Evolutionary conservation across 1,140 invertebrate species (phyloP).

Genomic region (Drosophila ironensis): DNA sequence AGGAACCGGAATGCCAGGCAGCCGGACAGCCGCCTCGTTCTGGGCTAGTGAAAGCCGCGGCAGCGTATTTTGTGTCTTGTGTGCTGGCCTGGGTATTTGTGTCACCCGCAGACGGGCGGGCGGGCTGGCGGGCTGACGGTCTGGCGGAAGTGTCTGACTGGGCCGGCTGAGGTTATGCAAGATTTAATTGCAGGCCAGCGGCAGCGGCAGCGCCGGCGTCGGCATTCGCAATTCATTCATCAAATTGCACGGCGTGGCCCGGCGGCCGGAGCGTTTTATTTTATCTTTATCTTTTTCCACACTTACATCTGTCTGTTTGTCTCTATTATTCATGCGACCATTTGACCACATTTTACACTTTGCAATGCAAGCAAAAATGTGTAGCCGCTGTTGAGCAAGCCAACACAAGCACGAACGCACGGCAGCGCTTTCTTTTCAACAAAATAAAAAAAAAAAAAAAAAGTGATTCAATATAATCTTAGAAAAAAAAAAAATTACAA

Average conservation of each 20-base stretch:
- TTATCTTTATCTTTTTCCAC: no score
- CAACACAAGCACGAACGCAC: background rate
- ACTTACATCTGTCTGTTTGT: no score
- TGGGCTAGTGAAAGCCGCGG: conserved; percentile 26
- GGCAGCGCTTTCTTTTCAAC: conserved; percentile 4
- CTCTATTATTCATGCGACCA: no score
- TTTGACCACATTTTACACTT: conserved; percentile 16
- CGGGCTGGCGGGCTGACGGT: no score
- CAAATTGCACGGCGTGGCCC: conserved; percentile 24
- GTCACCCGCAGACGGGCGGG: no score
- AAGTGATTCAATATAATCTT: background rate
- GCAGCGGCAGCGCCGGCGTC: conserved; percentile 3
- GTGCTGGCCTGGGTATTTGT: conserved; percentile 22
- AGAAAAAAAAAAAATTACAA: background rate
- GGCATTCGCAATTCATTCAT: conserved; percentile 31
- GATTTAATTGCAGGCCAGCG: conserved; percentile 36
- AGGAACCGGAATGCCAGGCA: conserved; percentile 12
- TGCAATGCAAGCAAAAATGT: conserved; percentile 12
- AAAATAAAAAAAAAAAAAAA: background rate
- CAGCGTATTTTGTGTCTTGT: background rate
- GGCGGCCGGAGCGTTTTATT: no score
- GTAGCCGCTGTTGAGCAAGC: conserved; percentile 9
- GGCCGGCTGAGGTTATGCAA: conserved; percentile 45
- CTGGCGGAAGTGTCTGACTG: conserved; percentile 43
- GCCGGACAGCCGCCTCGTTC: no score